Evolutionary conservation across 2,113 vertebrate species (phyloP), one percentile per base, ranked within the genome.

Genomic region (Illadopsis cleaveri): DNA sequence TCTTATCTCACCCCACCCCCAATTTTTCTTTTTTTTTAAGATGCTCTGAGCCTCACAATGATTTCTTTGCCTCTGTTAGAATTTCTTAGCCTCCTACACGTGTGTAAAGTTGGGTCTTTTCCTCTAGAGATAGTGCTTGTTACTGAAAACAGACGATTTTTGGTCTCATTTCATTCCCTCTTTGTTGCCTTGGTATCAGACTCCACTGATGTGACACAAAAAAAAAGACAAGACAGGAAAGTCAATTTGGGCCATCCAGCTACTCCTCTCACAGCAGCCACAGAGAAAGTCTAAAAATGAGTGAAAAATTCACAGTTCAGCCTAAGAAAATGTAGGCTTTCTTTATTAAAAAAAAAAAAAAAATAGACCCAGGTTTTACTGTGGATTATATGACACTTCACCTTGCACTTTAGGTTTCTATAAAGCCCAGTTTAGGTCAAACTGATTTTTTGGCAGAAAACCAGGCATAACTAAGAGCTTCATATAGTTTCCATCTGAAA

Each of bases 401-500:
- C 90, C 92, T 96, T 71, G 72, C 86, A 87, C 89, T 93, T 97
- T 78, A 86, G 73, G 47, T 86, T 96, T 90, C 92, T 87, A n/a
- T 81, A 94, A 77, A 91, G 71, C 51, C 88, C 78, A 92, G 82
- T 83, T 96, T 68, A 88, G 88, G 90, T 96, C 94, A 96, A 96
- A 90, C 79, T 38, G 75, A 88, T 96, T 92, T 97, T 92, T 88
- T 94, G 93, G 92, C 96, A 93, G 90, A 93, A 93, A 93, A 97
- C 94, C 92, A 97, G 94, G 90, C 80, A 93, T 78, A 96, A 96
- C 88, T 93, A 81, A 97, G 92, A 90, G 82, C 88, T 96, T 96
- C 90, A 90, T 96, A 94, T 95, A 96, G 93, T 93, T 97, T 96
- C 90, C 93, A 94, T 96, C 70, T 96, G 87, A 94, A 96, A 95